A percentile compares a stretch with the other conserved stretches of the same genome.
These are phyloP conservation scores for Abscondita cerata DNA, from an alignment of 2,888 invertebrate genomes.

Conservation along the genomic window DNA sequence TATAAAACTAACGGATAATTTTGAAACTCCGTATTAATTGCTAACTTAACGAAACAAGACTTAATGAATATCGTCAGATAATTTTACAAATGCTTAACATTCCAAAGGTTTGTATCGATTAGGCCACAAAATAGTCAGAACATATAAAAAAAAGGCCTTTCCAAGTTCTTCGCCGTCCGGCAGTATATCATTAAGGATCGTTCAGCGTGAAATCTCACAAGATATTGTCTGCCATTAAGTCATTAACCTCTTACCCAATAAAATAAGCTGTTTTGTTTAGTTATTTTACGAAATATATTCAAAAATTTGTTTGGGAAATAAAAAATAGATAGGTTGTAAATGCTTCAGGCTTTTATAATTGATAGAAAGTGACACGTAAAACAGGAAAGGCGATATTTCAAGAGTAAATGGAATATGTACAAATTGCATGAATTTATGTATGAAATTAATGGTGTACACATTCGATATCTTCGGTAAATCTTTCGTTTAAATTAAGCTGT, in stretches of 20 bases:
- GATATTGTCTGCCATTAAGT: constrained; percentile 51
- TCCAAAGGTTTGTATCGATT: constrained; percentile 2
- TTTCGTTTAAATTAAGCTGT: constrained; percentile 41
- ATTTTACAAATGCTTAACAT: constrained; percentile 8
- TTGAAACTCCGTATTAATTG: background rate
- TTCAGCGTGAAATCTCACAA: constrained; percentile 52
- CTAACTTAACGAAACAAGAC: background rate
- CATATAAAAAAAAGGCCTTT: constrained; percentile 11
- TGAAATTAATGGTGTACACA: constrained; percentile 46
- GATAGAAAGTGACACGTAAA: constrained; percentile 27
- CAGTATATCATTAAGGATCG: constrained; percentile 49
- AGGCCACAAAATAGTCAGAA: constrained; percentile 7
- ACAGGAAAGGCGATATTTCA: constrained; percentile 33
- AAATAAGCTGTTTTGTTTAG: constrained; percentile 29
- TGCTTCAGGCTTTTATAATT: constrained; percentile 21
- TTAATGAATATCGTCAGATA: constrained; percentile 7
- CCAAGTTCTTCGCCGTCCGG: constrained; percentile 23
- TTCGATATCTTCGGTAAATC: constrained; percentile 40
- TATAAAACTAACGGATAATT: background rate
- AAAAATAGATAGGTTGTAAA: background rate
- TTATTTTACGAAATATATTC: constrained; percentile 6
- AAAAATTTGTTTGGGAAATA: constrained; percentile 21
- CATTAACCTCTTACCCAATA: constrained; percentile 47
- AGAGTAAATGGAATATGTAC: constrained; percentile 40
- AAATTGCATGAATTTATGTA: constrained; percentile 48